Evolutionary conservation across 2,797 vertebrate genomes (phyloP), one percentile per base, ranked within the genome.

Genomic region (Lepus oiostolus): DNA sequence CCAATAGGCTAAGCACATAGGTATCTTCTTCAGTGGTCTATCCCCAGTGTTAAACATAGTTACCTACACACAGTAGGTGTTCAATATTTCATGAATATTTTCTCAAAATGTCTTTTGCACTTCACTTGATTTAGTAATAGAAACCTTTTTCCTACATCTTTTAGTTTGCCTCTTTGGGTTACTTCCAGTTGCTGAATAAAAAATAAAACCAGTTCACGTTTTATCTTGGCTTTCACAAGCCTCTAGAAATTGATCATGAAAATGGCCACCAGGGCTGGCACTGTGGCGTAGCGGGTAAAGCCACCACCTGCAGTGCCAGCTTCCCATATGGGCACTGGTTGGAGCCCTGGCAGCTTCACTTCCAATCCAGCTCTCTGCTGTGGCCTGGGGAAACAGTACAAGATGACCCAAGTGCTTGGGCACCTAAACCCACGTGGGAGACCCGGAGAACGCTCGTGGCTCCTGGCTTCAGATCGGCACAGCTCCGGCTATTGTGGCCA

Each of bases 221-320:
- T 86, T 42, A 91, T n/a, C 22, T 86, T 72, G 68, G 79, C 93
- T 88, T 95, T 88, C 91, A 92, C 22, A 93, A 52, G 24, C 8
- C 90, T 93, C 32, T 77, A 70, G 32, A 77, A 87, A 70, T 22
- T 35, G 62, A 17, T 90, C 83, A 75, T 62, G 28, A 86, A 95
- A 95, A 83, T 30, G 85, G 5, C 77, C 65, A 52, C 26, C 22
- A 47, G 42, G 42, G 42, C 42, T 47, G 42, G 42, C 42, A 9
- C 42, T 47, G 42, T 47, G 42, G 42, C 42, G 42, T 47, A 47
- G 42, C 8, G 42, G 42, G 42, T 47, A 47, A 47, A 47, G 42
- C 42, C 42, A 1, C 42, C 7, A 8, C 42, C 42, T 47, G 42
- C 8, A 47, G 42, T 47, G 42, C 42, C 42, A 1, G 42, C 42